Percentiles rank a stretch among this genome's conserved stretches.
Conservation (phyloP, 1,140 invertebrate species). For the Anadara kagoshimensis region DNA sequence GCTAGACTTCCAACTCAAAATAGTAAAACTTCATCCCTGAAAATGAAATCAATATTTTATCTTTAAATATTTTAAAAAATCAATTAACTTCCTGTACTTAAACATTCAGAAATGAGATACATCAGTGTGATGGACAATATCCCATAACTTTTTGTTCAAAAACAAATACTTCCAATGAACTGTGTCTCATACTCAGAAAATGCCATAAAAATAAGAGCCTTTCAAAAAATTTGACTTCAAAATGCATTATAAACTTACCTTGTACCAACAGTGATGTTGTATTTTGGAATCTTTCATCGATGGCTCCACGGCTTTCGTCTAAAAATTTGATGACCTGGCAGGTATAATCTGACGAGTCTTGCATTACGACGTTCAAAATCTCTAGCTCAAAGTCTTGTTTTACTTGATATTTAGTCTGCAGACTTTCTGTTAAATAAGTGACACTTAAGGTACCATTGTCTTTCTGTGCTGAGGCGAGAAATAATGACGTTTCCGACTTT, state of each 20-base stretch:
- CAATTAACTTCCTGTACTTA: too few relatives aligned
- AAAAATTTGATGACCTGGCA: constrained; percentile 44
- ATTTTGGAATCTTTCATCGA: constrained; percentile 37
- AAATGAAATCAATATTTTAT: too few relatives aligned
- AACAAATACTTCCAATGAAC: too few relatives aligned
- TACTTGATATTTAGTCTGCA: constrained; percentile 31
- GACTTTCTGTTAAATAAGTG: constrained; percentile 24
- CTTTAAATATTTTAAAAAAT: too few relatives aligned
- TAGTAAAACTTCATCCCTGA: not conserved
- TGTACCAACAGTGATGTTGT: constrained; percentile 43
- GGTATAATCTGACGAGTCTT: constrained; percentile 46
- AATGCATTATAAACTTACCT: constrained; percentile 28
- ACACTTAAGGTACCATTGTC: constrained; percentile 24
- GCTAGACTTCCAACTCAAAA: not conserved
- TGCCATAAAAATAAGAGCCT: not conserved
- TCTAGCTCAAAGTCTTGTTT: constrained; percentile 36
- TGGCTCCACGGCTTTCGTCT: constrained; percentile 10
- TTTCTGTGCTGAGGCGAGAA: constrained; percentile 23
- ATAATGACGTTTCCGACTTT: constrained; percentile 20
- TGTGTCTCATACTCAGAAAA: not conserved
- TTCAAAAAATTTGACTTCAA: not conserved
- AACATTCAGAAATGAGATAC: too few relatives aligned
- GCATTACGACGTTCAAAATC: constrained; percentile 26
- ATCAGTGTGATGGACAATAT: too few relatives aligned
- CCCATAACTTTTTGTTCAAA: too few relatives aligned